Conservation (phyloP, 2,888 invertebrate genomes). For the Acrocyrtus sp. region DNA sequence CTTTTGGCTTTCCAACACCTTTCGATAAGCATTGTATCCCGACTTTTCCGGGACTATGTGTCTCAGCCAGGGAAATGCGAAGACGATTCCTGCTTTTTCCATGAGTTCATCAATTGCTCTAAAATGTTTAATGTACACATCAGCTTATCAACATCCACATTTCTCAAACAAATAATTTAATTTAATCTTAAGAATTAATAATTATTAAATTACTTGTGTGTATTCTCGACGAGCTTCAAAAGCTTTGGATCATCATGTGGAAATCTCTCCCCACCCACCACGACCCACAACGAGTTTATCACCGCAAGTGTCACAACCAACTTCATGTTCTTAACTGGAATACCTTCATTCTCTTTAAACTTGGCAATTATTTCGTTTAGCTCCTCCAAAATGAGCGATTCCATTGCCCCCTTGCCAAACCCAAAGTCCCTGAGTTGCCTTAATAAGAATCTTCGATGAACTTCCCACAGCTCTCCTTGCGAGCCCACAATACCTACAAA, state of each 20-base stretch:
- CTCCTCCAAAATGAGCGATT: slow-evolving; percentile 45
- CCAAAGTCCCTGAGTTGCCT: slow-evolving; percentile 50
- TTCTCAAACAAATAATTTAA: background rate
- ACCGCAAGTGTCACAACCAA: slow-evolving; percentile 44
- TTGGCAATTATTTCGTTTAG: slow-evolving; percentile 35
- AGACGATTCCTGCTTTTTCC: too few relatives aligned
- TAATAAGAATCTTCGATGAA: slow-evolving; percentile 23
- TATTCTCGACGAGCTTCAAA: slow-evolving; percentile 15
- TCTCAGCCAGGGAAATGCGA: slow-evolving; percentile 22
- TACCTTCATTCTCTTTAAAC: slow-evolving; percentile 38
- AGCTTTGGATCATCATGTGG: slow-evolving; percentile 45
- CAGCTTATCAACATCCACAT: background rate
- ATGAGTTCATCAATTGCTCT: background rate
- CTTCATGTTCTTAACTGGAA: slow-evolving; percentile 26
- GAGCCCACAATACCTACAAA: slow-evolving; percentile 14
- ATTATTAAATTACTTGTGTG: slow-evolving; percentile 7
- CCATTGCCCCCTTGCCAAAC: slow-evolving; percentile 52
- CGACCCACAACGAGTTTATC: slow-evolving; percentile 48
- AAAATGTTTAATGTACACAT: too few relatives aligned
- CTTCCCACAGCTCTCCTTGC: slow-evolving; percentile 29
- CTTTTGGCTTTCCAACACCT: slow-evolving; percentile 1
- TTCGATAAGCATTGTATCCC: slow-evolving; percentile 22
- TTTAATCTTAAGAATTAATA: too few relatives aligned
- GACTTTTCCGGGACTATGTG: slow-evolving; percentile 29
- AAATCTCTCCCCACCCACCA: slow-evolving; percentile 45